Base-by-base conservation (phyloP, 2,888 invertebrate genomes). In the Ennomos quercinarius region DNA sequence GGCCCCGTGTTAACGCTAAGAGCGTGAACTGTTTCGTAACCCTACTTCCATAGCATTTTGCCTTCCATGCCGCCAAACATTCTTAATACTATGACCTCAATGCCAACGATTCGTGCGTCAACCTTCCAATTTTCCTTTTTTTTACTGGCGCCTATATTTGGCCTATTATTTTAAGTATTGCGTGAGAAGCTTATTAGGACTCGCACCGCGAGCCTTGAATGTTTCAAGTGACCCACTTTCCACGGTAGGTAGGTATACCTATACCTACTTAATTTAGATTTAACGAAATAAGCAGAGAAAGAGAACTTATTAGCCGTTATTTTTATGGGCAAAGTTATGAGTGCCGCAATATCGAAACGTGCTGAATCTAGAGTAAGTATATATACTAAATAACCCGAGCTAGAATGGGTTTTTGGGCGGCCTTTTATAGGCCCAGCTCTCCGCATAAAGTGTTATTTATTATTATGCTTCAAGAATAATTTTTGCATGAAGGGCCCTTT, bases 41-140 rank as follows among this genome's bases (percentile, higher is more conserved):
- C n/a, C 12, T n/a, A 9, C 49, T 53, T 40, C 58, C 43, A 37
- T 40, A 36, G 45, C 13, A 40, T 36, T 39, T 27, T 41, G 42
- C 12, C 38, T 13, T 37, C 11, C 37, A 35, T 36, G 50, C 10
- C 44, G 10, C 17, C 42, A 55, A 45, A 50, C 34, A 46, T 56
- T 65, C 27, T 68, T 57, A n/a, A n/a, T n/a, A 63, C 66, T 73
- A 68, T 64, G 67, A 71, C 58, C 69, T 65, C 67, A 64, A 64
- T 77, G 77, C 72, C 73, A 71, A 62, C 76, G 71, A 64, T 71
- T 69, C 70, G 72, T 76, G 77, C 76, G 76, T 75, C 66, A 64
- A 57, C 63, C 66, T 57, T 68, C 71, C 50, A 43, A 36, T 69
- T 74, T 72, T 70, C 57, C 67, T 63, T 64, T 27, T 64, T 27